Evolutionary conservation across 2,888 invertebrate species (phyloP), one percentile per base, ranked within the genome.

Genomic region (Troides aeacus): DNA sequence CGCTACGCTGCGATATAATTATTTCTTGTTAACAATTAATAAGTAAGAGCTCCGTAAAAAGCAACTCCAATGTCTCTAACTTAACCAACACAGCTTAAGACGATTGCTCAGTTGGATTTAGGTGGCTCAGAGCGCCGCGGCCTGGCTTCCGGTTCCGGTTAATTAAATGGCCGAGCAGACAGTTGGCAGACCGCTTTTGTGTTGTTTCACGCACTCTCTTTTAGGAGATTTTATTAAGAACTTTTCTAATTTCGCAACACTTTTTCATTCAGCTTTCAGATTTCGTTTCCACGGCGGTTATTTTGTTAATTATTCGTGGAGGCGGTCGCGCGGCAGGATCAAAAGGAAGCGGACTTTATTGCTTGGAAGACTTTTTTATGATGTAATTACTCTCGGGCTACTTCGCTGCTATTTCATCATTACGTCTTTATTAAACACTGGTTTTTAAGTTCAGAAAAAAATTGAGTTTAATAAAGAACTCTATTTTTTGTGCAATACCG

Each of bases 101-200:
- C 60, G 17, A 59, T 61, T n/a, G 69, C 61, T 69, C 24, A 24
- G 61, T 8, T 42, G 64, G 60, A 64, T 64, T 69, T 60, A 36
- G 64, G 60, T 53, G 24, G 60, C 69, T 69, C 23, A 39, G n/a
- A 42, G 39, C 69, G 59, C 6, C 42, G 36, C 61, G n/a, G 12
- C 21, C n/a, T 18, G 24, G 60, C 64, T 68, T 64, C 68, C 39
- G 59, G 50, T 68, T 68, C 60, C 68, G 59, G 64, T 68, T 68
- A 68, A 68, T 68, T 68, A 64, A 68, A 68, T 68, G 39, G 39
- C 39, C 8, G 39, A 3, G 36, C 50, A 39, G 58, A 30, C 50
- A 21, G 57, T 23, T 21, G 18, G 57, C 57, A 30, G 30, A 12
- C 30, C 36, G 23, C 58, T 68, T 68, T 46, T 63, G 42, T 36